phyloP scores from a whole-genome alignment of 2,113 vertebrate species.

The Gopherus evgoodei region DNA sequence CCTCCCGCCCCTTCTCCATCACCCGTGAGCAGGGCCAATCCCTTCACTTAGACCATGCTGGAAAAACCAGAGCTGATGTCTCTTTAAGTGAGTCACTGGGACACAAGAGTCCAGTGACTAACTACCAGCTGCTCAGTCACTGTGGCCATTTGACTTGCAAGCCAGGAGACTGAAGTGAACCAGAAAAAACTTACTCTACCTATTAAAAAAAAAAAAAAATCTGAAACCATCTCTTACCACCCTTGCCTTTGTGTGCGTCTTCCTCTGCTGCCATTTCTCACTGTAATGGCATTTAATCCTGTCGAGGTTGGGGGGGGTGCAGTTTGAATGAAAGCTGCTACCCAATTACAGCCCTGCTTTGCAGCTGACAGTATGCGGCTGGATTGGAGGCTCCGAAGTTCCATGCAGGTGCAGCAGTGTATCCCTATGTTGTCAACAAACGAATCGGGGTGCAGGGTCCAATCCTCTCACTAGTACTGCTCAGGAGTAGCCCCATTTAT shows the following conservation, averaged over 20 bases:
- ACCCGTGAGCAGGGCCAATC: rapidly evolving
- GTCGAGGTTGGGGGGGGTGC: rapidly evolving
- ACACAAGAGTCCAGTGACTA: not conserved
- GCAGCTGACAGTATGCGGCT: too few relatives aligned
- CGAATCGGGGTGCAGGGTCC: not conserved
- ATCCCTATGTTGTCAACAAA: not conserved
- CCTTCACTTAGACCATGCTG: rapidly evolving
- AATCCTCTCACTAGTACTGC: not conserved
- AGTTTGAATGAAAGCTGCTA: rapidly evolving
- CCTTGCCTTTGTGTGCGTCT: not conserved
- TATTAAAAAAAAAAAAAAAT: not conserved
- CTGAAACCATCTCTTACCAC: not conserved
- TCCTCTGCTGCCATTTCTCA: not conserved
- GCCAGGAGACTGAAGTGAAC: too few relatives aligned
- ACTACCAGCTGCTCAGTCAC: not conserved
- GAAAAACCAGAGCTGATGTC: not conserved
- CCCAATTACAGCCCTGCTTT: not conserved
- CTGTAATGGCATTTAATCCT: not conserved
- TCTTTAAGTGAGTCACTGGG: not conserved
- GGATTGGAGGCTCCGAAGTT: too few relatives aligned
- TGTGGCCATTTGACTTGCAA: not conserved
- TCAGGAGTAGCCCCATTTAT: not conserved
- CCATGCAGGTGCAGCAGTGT: too few relatives aligned
- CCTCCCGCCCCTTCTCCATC: not conserved
- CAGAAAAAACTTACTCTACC: too few relatives aligned